Base-by-base conservation (phyloP, 2,888 invertebrate genomes). In the Calephelis perditalis region DNA sequence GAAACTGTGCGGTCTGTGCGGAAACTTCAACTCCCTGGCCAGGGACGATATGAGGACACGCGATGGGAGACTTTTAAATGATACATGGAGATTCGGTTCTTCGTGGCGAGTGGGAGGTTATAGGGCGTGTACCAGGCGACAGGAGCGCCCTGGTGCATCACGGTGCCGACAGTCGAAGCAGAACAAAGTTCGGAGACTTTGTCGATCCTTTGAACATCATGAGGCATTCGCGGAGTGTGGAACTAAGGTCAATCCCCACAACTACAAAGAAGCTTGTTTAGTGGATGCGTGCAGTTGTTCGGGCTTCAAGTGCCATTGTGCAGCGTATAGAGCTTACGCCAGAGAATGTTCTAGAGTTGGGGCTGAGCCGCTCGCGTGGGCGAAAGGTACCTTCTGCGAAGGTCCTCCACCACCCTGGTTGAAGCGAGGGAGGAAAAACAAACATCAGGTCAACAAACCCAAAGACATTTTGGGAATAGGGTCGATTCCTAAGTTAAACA, bases 91-190 rank as follows among this genome's bases (percentile, higher is more conserved):
- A 60, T 98, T 98, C 74, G 98, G 96, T 4, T 92, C 95, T 57
- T 97, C 98, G 5, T 99, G 98, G 98, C 93, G 96, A 59, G 96
- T 97, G 1, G 98, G 98, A 0, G 95, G 96, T 0, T 94, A 93
- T 64, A 93, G 93, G 61, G 93, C 94, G 5, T 96, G 96, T 75
- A 92, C 93, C 2, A 84, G 94, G 3, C 89, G 93, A 0, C 92
- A 89, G 69, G 87, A 92, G 70, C 86, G 81, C 5, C 87, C 86
- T 7, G 77, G 77, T 6, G 77, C 68, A 68, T 84, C 92, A 67
- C 73, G 84, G 57, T 88, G 91, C 67, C 90, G 92, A 59, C 91
- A 91, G 69, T 91, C 92, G 56, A 79, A 79, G 64, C 67, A 80
- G 60, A 80, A 82, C 61, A 88, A 84, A 70, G 83, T 91, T 56